phyloP scores from a whole-genome alignment of 2,113 vertebrate genomes.

The Pterocles orientalis region DNA sequence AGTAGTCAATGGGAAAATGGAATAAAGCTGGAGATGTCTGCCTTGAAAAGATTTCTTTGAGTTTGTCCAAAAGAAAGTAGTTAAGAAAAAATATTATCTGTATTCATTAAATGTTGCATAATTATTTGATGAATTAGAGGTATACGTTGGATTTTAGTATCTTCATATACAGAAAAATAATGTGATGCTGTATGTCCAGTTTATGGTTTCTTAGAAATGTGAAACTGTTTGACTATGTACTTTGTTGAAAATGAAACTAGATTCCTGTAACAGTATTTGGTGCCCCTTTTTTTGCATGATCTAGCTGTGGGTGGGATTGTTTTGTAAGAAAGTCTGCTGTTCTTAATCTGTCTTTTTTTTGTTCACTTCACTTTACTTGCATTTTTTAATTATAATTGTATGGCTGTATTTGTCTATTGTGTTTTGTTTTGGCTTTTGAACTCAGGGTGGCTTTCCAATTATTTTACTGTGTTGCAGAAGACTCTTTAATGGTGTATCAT shows the following conservation, averaged over 20 bases:
- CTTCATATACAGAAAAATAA: neutral
- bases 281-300: neutral
- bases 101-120: neutral
- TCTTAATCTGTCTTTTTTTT: neutral
- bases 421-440: constrained; percentile 9
- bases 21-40: neutral
- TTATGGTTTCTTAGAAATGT: neutral
- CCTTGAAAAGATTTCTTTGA: neutral
- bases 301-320: constrained; percentile 2
- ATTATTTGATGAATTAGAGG: neutral
- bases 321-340: neutral
- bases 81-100: neutral
- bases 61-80: neutral
- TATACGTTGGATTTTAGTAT: neutral
- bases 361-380: neutral
- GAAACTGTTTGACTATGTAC: neutral
- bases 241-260: neutral
- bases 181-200: neutral
- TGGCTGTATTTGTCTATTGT: neutral
- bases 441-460: neutral
- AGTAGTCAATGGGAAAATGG: neutral
- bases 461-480: neutral
- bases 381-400: neutral
- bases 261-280: neutral
- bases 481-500: neutral